phyloP scores from a whole-genome alignment of 2,113 vertebrate species.

The Pan troglodytes region NHGRI_mPanTro3-v2.1_pri NC_072404.2:42046001-42046500 shows the following conservation, averaged over 20 bases:
- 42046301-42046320: neutral
- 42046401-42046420: neutral
- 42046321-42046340: neutral
- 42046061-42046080: neutral
- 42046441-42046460: neutral
- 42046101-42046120: neutral
- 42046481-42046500: neutral
- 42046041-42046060: neutral
- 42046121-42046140: neutral
- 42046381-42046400: conserved; percentile 7
- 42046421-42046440: conserved; percentile 11
- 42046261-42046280: neutral
- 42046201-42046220: neutral
- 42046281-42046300: neutral
- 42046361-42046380: conserved; percentile 28
- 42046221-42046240: neutral
- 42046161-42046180: neutral
- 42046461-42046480: neutral
- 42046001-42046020: neutral
- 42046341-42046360: conserved; percentile 23
- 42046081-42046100: neutral
- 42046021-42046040: neutral
- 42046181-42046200: neutral
- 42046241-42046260: neutral
- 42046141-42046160: neutral